A percentile compares a stretch with the other conserved stretches of the same genome.
These are phyloP conservation scores for Neolamprologus devosi DNA, from an alignment of 2,113 vertebrate species.

Conservation along the genomic window DNA sequence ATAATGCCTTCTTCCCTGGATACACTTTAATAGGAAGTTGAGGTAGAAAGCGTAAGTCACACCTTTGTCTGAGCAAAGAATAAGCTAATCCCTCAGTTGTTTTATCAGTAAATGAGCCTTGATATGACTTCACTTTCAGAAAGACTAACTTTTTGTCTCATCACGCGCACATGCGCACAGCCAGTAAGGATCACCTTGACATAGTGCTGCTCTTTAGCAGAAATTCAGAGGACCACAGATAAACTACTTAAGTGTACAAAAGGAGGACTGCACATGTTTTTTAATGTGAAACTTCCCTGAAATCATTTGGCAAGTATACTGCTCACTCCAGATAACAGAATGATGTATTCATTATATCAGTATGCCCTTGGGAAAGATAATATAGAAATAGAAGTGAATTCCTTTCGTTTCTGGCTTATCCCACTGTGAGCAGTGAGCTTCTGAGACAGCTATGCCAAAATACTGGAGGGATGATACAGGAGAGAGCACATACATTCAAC, in stretches of 20 bases:
- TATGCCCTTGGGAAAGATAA: slow-evolving; percentile 36
- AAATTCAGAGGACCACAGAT: slow-evolving; percentile 16
- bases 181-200: slow-evolving; percentile 21
- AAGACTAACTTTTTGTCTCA: neutral
- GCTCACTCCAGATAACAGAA: slow-evolving; percentile 41
- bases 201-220: neutral
- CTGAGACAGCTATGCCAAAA: neutral
- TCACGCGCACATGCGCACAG: neutral
- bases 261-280: neutral
- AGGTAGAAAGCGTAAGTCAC: neutral
- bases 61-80: neutral
- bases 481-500: neutral
- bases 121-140: neutral
- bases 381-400: slow-evolving; percentile 35
- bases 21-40: slow-evolving; percentile 13
- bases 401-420: slow-evolving; percentile 12
- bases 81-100: neutral
- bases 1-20: neutral
- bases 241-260: slow-evolving; percentile 13
- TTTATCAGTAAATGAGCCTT: slow-evolving; percentile 1
- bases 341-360: slow-evolving; percentile 42
- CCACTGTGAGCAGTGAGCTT: neutral
- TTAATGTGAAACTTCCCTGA: slow-evolving; percentile 13
- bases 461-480: neutral
- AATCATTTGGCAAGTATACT: neutral